Evolutionary conservation across 2,797 vertebrate species (phyloP).

Genomic region (Phylloscopus collybita): DNA sequence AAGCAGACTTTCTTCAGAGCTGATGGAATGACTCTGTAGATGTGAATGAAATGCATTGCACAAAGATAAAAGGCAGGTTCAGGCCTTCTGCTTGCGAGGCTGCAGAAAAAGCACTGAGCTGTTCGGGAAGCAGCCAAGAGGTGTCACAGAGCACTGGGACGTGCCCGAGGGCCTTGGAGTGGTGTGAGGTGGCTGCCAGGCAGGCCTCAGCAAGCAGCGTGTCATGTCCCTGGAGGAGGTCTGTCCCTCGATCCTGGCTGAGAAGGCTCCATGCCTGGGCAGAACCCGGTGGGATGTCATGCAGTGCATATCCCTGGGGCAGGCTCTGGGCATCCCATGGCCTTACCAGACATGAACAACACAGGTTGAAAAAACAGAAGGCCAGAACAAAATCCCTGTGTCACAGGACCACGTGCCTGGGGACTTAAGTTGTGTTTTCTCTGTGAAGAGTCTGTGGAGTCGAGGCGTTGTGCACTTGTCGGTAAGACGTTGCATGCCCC

Average conservation of each 20-base stretch:
- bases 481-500: background rate
- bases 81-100: rapidly evolving
- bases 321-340: background rate
- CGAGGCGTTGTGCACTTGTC: rapidly evolving
- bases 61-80: background rate
- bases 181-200: background rate
- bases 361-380: background rate
- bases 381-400: background rate
- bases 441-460: background rate
- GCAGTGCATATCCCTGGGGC: background rate
- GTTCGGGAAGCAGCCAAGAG: background rate
- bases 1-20: background rate
- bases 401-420: background rate
- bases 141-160: background rate
- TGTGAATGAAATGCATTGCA: background rate
- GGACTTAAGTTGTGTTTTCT: background rate
- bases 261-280: rapidly evolving
- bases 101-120: background rate
- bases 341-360: background rate
- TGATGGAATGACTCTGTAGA: background rate
- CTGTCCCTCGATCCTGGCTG: background rate
- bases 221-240: background rate
- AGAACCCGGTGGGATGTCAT: background rate
- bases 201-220: background rate
- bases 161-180: background rate